Evolutionary conservation across 1,140 invertebrate species (phyloP).

Genomic region (Aphaenogaster rudis): DNA sequence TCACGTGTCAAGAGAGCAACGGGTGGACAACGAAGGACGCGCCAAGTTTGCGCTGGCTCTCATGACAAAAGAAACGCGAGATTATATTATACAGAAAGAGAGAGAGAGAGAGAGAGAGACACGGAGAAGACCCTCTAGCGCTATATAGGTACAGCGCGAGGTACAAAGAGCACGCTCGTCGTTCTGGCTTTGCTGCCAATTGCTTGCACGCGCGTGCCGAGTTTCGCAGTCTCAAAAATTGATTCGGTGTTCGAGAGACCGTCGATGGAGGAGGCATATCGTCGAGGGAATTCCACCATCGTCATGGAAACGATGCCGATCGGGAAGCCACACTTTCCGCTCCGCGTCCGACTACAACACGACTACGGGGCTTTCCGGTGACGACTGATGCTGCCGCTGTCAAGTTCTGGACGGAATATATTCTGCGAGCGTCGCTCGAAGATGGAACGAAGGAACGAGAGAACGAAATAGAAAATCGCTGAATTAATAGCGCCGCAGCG

Average conservation of each 20-base stretch:
- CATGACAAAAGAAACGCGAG: background rate
- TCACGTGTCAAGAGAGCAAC: conserved; percentile 54
- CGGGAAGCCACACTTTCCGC: background rate
- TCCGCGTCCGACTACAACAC: background rate
- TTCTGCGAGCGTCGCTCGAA: conserved; percentile 18
- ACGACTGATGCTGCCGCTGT: conserved; percentile 27
- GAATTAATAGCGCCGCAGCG: conserved; percentile 50
- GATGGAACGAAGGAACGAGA: conserved; percentile 60
- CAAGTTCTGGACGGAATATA: conserved; percentile 12
- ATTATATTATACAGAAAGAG: conserved; percentile 13
- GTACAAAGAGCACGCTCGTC: conserved; percentile 70
- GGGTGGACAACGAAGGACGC: conserved; percentile 38
- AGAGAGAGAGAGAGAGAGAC: background rate
- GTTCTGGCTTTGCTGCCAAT: conserved; percentile 72
- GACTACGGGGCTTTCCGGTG: conserved; percentile 3
- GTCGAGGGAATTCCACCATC: background rate
- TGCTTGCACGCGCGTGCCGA: conserved; percentile 71
- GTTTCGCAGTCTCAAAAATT: conserved; percentile 40
- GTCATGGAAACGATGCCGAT: background rate
- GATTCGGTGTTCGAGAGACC: conserved; percentile 18
- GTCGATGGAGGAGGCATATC: background rate
- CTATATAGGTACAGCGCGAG: conserved; percentile 47
- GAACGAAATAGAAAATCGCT: conserved; percentile 53
- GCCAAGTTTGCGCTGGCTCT: conserved; percentile 22
- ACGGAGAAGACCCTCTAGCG: conserved; percentile 40